phyloP scores from a whole-genome alignment of 2,797 vertebrate genomes.

The Darevskia nairensis region DNA sequence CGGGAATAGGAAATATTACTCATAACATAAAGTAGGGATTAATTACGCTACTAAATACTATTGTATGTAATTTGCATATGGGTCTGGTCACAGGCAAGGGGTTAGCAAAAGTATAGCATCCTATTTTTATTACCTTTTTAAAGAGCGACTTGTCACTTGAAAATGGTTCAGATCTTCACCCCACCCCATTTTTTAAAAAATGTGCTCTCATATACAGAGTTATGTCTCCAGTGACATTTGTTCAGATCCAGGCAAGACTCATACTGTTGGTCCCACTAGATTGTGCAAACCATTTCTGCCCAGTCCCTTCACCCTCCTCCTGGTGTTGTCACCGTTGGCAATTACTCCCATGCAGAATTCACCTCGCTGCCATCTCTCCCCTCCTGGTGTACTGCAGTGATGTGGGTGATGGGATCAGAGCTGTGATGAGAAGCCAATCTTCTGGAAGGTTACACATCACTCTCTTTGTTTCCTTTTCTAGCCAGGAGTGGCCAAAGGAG shows the following conservation, averaged over 20 bases:
- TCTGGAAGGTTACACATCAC: background rate
- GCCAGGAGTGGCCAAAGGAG: background rate
- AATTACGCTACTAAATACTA: slow-evolving; percentile 89
- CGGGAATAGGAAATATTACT: slow-evolving; percentile 88
- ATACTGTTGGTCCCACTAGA: background rate
- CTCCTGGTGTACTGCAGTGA: background rate
- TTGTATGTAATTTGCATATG: slow-evolving; percentile 87
- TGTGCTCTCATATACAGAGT: background rate
- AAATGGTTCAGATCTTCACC: slow-evolving; percentile 69
- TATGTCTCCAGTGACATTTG: background rate
- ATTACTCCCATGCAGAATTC: background rate
- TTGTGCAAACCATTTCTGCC: background rate
- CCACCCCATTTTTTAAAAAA: slow-evolving; percentile 63
- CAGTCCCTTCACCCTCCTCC: background rate
- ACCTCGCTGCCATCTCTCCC: background rate
- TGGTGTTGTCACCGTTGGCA: background rate
- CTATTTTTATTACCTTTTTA: slow-evolving; percentile 77
- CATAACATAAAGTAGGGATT: slow-evolving; percentile 88
- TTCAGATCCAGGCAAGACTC: background rate
- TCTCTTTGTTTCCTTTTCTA: background rate
- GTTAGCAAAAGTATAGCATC: slow-evolving; percentile 81
- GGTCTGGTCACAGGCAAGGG: slow-evolving; percentile 81
- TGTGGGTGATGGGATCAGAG: background rate
- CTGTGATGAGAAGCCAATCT: background rate
- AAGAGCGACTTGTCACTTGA: slow-evolving; percentile 60